Base-by-base conservation (phyloP, 1,140 invertebrate species). In the Tribolium madens region DNA sequence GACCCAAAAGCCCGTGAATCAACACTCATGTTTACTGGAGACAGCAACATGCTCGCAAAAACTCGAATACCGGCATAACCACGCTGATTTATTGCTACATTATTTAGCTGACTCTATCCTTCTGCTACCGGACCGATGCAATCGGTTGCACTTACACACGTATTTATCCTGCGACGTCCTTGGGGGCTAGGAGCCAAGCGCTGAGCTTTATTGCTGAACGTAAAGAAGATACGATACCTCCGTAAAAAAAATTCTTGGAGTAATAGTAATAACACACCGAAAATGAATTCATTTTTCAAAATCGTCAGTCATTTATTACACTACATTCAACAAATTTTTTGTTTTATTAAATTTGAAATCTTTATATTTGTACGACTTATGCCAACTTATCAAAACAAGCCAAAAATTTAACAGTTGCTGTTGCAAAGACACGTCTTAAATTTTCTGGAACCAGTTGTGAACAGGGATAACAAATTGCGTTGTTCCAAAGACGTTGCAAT, bases 401-500 rank as follows among this genome's bases (percentile, higher is more conserved):
- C 21, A 4, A 26, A 26, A 5, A 26, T 26, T 52, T 52, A 52
- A 52, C 15, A 4, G 15, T 12, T 52, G 9, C 10, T 26, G 18
- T 10, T n/a, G n/a, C 10, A 64, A 12, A 64, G 14, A 33, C 57
- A 31, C 21, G 57, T 33, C 26, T 64, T 12, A 12, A 64, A 33
- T 64, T 31, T 33, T 64, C 57, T 26, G 57, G 26, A 64, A 57
- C 52, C 57, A 60, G 21, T 64, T 26, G 57, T 64, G 18, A 33
- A 9, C 12, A 64, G n/a, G 57, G 21, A 72, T 76, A 72, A 53
- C 68, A 50, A 53, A 71, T 72, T 76, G 57, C 46, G 71, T 76
- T 57, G 75, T 76, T 76, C 26, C 14, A 76, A 76, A 69, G 71
- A 72, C 69, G 52, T 50, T 60, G 50, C 75, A 76, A 76, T 76